Evolutionary conservation across 2,113 vertebrate species (phyloP).

Genomic region (Dicerorhinus sumatrensis): DNA sequence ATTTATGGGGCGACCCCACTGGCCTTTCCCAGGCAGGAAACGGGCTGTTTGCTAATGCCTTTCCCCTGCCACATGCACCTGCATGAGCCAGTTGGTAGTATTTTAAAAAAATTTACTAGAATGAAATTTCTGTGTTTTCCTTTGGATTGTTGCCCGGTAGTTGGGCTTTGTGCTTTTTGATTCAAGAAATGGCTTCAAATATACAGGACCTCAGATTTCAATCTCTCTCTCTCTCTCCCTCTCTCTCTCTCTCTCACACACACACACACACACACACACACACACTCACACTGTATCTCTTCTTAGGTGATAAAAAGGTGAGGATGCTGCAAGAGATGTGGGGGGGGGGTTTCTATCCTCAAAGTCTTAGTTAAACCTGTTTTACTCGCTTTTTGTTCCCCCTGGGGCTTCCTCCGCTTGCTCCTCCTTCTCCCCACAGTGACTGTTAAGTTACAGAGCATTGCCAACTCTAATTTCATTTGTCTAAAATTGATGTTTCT

Average conservation of each 20-base stretch:
- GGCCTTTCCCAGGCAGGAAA: constrained; percentile 62
- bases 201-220: neutral
- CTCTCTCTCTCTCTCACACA: neutral
- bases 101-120: constrained; percentile 60
- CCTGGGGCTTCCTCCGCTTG: neutral
- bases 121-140: constrained; percentile 51
- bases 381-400: accelerated
- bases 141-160: constrained; percentile 57
- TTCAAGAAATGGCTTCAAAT: constrained; percentile 49
- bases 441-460: neutral
- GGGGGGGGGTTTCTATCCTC: accelerated
- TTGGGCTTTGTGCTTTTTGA: constrained; percentile 39
- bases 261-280: neutral
- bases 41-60: constrained; percentile 20
- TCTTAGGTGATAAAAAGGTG: neutral
- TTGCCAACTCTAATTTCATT: neutral
- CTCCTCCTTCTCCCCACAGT: neutral
- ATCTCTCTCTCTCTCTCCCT: neutral
- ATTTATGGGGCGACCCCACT: constrained; percentile 38
- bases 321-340: neutral
- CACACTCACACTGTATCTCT: neutral
- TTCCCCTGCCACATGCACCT: constrained; percentile 52
- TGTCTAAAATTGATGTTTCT: neutral
- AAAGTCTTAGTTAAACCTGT: neutral
- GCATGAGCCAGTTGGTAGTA: neutral